Evolutionary conservation across 2,113 vertebrate genomes (phyloP), one percentile per base, ranked within the genome.

Genomic region (Ammodytes dubius): DNA sequence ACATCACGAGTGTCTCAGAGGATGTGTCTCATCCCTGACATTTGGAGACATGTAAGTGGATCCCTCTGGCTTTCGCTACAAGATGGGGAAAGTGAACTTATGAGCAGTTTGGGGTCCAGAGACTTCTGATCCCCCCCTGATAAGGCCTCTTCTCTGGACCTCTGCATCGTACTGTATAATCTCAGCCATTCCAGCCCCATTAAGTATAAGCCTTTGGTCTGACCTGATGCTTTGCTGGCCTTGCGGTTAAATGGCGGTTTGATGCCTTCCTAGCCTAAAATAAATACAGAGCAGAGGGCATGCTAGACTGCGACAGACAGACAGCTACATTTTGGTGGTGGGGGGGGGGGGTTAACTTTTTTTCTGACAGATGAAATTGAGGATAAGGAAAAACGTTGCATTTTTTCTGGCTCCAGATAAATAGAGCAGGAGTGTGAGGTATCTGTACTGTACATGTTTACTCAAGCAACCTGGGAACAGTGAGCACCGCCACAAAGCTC

Each of bases 401-500:
- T 82, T 87, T 90, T 91, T 87, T 81, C 74, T 80, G 79, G 57
- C 83, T 70, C 73, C 77, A 76, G 74, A 93, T 92, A 93, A 95
- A 93, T 83, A 93, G 54, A 81, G 83, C 78, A 49, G 65, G 61
- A 88, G 84, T 81, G 85, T 88, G 79, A 93, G 79, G 79, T 92
- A 88, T 94, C 89, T 93, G 86, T 84, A 91, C 86, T 87, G 88
- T 88, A 88, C 74, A 27, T 85, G 88, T 94, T 95, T 93, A 85
- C 87, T 87, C 87, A 81, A 82, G 88, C 74, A 86, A 92, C 87
- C 85, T 92, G 87, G 91, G 83, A 91, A 92, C 81, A 89, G 79
- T 83, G 77, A 82, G 70, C 39, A 56, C 65, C 4, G 63, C 83
- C 88, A 95, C 95, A 96, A 93, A 92, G 93, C 90, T 82, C 79